Percentiles rank a stretch among this genome's conserved stretches.
Evolutionary conservation across 1,140 invertebrate species (phyloP).

Genomic region (Lepidurus arcticus): DNA sequence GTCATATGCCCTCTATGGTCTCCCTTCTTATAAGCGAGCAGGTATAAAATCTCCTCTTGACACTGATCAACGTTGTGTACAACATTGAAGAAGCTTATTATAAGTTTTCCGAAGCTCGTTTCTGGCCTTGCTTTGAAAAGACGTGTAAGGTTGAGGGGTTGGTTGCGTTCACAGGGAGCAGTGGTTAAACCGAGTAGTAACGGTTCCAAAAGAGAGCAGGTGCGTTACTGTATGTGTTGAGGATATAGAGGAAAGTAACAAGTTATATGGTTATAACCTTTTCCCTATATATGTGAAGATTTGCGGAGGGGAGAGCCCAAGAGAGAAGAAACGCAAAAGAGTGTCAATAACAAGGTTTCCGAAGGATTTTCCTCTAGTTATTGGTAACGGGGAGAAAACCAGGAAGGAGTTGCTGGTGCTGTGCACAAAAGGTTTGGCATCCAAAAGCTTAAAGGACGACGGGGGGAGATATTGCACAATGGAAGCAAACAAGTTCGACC

Average conservation of each 20-base stretch:
- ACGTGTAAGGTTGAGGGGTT: conserved; percentile 1
- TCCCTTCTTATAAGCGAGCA: not conserved
- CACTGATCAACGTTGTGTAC: not conserved
- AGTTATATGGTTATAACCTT: not conserved
- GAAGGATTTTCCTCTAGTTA: not conserved
- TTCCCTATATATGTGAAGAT: not conserved
- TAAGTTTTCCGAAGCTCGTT: not conserved
- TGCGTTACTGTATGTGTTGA: not conserved
- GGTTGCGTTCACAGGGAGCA: not conserved
- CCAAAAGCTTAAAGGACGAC: not conserved
- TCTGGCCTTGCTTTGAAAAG: not conserved
- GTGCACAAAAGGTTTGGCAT: conserved; percentile 7
- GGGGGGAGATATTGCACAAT: not conserved
- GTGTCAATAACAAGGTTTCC: conserved; percentile 16
- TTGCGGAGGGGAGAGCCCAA: not conserved
- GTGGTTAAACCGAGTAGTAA: conserved; percentile 3
- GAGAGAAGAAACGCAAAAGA: not conserved
- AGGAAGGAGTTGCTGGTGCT: conserved; percentile 4
- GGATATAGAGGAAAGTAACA: not conserved
- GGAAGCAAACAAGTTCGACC: conserved; percentile 9
- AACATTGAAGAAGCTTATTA: not conserved
- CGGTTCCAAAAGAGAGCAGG: conserved; percentile 4
- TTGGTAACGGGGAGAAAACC: conserved; percentile 4
- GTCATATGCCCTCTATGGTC: not conserved
- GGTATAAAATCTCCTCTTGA: conserved; percentile 22